phyloP scores from a whole-genome alignment of 2,113 vertebrate species.

The Psephotus haematonotus region DNA sequence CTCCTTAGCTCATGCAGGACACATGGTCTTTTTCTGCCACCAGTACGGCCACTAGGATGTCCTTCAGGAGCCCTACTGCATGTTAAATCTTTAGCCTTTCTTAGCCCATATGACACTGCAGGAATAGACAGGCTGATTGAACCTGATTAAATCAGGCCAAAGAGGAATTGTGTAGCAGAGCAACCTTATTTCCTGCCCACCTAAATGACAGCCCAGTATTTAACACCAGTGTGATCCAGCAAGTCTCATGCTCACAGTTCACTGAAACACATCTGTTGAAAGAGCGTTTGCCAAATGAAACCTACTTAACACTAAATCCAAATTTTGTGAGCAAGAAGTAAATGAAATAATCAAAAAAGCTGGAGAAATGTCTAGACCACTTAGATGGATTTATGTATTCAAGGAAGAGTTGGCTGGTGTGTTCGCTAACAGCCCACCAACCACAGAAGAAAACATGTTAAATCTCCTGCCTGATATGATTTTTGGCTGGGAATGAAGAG shows the following conservation, averaged over 20 bases:
- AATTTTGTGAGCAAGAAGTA: not conserved
- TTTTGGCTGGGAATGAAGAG: not conserved
- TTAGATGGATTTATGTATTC: not conserved
- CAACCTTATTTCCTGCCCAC: not conserved
- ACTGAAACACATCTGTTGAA: not conserved
- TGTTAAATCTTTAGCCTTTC: not conserved
- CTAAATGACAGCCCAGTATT: not conserved
- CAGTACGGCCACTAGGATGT: not conserved
- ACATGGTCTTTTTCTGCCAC: not conserved
- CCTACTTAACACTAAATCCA: not conserved
- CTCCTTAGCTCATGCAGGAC: accelerated
- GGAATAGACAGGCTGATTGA: not conserved
- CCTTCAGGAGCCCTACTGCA: not conserved
- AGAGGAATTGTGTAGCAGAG: not conserved
- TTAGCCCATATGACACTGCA: not conserved
- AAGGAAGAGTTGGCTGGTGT: not conserved
- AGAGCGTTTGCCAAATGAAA: not conserved
- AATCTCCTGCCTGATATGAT: not conserved
- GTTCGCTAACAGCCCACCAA: not conserved
- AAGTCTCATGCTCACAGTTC: not conserved
- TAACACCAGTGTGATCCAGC: not conserved
- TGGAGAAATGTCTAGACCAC: not conserved
- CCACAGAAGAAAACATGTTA: not conserved
- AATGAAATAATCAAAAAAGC: not conserved
- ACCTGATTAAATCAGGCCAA: not conserved